Evolutionary conservation across 2,888 invertebrate species (phyloP).

Genomic region (Hoplodrina ambigua): DNA sequence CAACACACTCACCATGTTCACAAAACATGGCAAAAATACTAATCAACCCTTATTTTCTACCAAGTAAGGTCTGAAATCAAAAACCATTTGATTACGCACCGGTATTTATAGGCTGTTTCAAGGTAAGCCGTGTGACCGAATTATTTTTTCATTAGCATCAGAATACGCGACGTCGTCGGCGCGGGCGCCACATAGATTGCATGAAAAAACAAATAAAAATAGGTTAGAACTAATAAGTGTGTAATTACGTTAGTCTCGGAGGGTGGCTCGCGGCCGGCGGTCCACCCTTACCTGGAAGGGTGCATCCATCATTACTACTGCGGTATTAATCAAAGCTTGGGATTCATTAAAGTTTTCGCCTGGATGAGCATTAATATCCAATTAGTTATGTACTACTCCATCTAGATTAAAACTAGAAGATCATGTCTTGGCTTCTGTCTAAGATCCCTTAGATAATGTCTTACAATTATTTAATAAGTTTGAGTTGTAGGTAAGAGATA

Average conservation of each 20-base stretch:
- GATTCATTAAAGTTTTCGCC: conserved; percentile 52
- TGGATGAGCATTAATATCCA: conserved; percentile 1
- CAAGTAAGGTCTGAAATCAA: background rate
- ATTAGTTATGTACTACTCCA: background rate
- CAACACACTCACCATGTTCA: background rate
- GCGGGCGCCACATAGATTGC: conserved; percentile 65
- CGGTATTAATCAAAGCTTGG: conserved; percentile 77
- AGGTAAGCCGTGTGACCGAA: conserved; percentile 43
- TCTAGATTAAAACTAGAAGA: too few species aligned
- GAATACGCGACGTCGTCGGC: conserved; percentile 49
- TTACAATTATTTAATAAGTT: background rate
- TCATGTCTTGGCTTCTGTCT: background rate
- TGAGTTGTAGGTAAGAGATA: background rate
- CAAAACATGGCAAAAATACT: background rate
- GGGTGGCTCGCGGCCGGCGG: conserved; percentile 87
- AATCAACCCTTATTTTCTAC: background rate
- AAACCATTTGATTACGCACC: background rate
- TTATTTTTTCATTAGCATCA: conserved; percentile 59
- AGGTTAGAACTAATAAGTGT: conserved; percentile 86
- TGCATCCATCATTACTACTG: conserved; percentile 78
- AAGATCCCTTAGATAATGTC: background rate
- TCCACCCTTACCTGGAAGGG: conserved; percentile 83
- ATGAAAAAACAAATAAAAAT: conserved; percentile 81
- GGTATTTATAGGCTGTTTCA: background rate
- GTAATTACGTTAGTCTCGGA: conserved; percentile 85